Evolutionary conservation across 2,113 vertebrate genomes (phyloP).

Genomic region (Rhinolophus ferrumequinum): DNA sequence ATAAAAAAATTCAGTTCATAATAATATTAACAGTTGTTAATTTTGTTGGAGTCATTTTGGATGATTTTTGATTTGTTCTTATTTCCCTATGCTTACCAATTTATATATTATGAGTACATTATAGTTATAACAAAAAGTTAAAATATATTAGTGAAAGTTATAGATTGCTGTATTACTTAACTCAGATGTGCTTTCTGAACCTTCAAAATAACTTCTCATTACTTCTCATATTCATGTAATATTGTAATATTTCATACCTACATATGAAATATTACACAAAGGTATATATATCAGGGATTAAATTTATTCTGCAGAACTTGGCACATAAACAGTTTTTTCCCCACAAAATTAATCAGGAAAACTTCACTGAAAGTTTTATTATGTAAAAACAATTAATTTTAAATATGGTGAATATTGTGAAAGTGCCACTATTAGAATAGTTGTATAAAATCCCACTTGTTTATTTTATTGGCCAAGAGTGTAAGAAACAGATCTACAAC

Average conservation of each 20-base stretch:
- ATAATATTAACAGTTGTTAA: neutral
- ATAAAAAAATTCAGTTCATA: neutral
- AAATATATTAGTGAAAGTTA: neutral
- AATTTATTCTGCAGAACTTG: neutral
- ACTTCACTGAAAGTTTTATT: neutral
- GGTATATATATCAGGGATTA: neutral
- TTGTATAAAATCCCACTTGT: neutral
- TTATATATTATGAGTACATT: neutral
- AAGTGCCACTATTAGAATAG: constrained; percentile 21
- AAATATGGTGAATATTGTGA: neutral
- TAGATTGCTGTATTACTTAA: neutral
- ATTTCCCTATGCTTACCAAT: neutral
- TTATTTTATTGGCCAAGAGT: neutral
- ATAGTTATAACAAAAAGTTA: neutral
- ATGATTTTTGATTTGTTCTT: neutral
- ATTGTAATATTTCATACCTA: neutral
- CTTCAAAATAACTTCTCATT: neutral
- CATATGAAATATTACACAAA: too few relatives aligned
- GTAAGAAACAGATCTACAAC: neutral
- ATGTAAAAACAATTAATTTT: constrained; percentile 43
- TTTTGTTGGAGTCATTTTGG: neutral
- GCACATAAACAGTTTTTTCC: neutral
- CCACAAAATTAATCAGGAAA: constrained; percentile 27
- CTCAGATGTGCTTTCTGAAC: neutral
- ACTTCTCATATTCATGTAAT: constrained; percentile 34